phyloP scores from a whole-genome alignment of 2,113 vertebrate species.

The Amblyornis subalaris region DNA sequence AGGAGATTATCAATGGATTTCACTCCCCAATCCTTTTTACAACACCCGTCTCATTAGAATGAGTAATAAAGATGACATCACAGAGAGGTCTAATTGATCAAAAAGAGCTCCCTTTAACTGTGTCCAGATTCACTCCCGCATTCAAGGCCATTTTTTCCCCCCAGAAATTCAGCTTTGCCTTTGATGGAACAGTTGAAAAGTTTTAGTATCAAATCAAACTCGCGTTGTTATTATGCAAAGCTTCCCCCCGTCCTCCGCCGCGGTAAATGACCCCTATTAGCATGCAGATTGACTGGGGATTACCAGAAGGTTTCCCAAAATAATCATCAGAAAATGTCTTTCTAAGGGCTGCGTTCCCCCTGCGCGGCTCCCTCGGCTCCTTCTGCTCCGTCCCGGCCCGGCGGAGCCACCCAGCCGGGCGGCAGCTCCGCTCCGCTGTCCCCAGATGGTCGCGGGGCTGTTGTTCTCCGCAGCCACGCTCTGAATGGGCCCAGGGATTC shows the following conservation, averaged over 20 bases:
- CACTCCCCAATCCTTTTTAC: constrained; percentile 39
- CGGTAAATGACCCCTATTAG: constrained; percentile 69
- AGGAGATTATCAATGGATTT: constrained; percentile 68
- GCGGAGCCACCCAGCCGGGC: not conserved
- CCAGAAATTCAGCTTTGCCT: constrained; percentile 44
- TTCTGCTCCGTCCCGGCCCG: not conserved
- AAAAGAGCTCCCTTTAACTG: constrained; percentile 33
- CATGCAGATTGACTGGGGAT: constrained; percentile 71
- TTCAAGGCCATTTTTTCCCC: not conserved
- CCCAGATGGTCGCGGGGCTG: not conserved
- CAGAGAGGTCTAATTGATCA: constrained; percentile 36
- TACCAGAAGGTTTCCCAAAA: constrained; percentile 69
- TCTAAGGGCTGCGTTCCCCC: constrained; percentile 47
- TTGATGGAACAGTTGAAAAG: constrained; percentile 48
- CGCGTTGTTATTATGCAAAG: constrained; percentile 61
- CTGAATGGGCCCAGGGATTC: not conserved
- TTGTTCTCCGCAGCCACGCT: not conserved
- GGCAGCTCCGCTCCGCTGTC: not conserved
- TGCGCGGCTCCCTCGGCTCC: not conserved
- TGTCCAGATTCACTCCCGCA: constrained; percentile 6
- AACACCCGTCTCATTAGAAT: constrained; percentile 52
- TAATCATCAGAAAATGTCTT: constrained; percentile 65
- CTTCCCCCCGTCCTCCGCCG: constrained; percentile 48
- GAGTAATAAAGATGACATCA: constrained; percentile 49
- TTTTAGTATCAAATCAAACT: constrained; percentile 65